Evolutionary conservation across 2,797 vertebrate species (phyloP), one percentile per base, ranked within the genome.

Genomic region (Melanotaenia maccullochi): DNA sequence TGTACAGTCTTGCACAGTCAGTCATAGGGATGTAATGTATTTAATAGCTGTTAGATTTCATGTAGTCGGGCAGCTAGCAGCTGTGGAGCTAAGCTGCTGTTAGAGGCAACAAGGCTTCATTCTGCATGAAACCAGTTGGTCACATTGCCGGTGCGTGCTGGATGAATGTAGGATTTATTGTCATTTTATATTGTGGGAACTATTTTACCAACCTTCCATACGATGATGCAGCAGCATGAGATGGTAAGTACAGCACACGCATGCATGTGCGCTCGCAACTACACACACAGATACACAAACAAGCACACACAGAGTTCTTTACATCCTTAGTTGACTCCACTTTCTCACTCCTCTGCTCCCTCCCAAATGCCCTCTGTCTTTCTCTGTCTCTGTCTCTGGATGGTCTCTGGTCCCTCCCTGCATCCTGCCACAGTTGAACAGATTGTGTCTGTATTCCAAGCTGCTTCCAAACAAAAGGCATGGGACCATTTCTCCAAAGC

Each of bases 401-500:
- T 91, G 93, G 79, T 92, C 83, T 91, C 86, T 92, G 83, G 82
- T 85, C 89, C 90, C 85, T 87, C 86, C 88, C 91, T 82, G 85
- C 87, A 80, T 89, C 90, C 85, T 59, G 91, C 95, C 94, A 90
- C 96, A 99, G 97, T 99, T 96, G 97, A 99, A 93, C 97, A 99
- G 96, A 99, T 99, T 96, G 96, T 99, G 94, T 97, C 97, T 93
- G 97, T 99, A 94, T 99, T 98, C 96, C 96, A 96, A 96, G 97
- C 97, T 76, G 95, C 97, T 93, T 97, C 97, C 96, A 99, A 99
- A 96, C 97, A 99, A 96, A 98, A 97, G 95, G 97, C 97, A 93
- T 98, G 97, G 97, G 97, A 99, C 97, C 97, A 99, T 97, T 99
- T 99, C 96, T 97, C 97, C 95, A 99, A 99, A 97, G 97, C 97